phyloP scores from a whole-genome alignment of 2,113 vertebrate genomes.

The Gadus macrocephalus region DNA sequence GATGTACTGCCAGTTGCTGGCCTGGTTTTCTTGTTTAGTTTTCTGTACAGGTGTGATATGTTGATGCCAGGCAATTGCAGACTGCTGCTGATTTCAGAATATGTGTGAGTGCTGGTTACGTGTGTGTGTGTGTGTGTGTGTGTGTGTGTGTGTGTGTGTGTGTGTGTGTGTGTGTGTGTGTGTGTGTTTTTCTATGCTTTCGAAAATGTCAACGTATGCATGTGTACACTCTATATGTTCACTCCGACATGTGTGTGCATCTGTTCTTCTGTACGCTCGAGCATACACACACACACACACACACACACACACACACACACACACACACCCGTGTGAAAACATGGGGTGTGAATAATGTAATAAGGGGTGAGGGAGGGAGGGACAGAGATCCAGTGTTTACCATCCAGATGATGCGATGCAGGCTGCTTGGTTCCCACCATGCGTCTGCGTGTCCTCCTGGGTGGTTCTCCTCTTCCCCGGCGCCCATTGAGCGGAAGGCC shows the following conservation, averaged over 20 bases:
- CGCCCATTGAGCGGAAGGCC: slow-evolving; percentile 12
- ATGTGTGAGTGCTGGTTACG: neutral
- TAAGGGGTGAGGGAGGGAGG: no score
- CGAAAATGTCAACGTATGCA: no score
- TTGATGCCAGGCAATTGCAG: slow-evolving; percentile 37
- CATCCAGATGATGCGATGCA: no score
- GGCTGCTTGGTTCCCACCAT: no score
- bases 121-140: slow-evolving; percentile 6
- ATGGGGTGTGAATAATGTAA: slow-evolving; percentile 17
- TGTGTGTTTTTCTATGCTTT: neutral
- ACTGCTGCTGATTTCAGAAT: slow-evolving; percentile 16
- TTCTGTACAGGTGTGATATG: slow-evolving; percentile 11
- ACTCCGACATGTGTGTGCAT: neutral
- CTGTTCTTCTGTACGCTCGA: no score
- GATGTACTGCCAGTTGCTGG: no score
- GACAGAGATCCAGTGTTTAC: no score
- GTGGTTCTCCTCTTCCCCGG: slow-evolving; percentile 33
- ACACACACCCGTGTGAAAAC: neutral
- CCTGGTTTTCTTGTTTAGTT: slow-evolving; percentile 1
- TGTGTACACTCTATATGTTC: neutral
- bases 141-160: no score
- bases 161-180: neutral
- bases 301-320: neutral
- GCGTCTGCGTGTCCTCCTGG: slow-evolving; percentile 30
- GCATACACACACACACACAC: neutral